phyloP scores from a whole-genome alignment of 2,797 vertebrate species.

The Glossophaga mutica region DNA sequence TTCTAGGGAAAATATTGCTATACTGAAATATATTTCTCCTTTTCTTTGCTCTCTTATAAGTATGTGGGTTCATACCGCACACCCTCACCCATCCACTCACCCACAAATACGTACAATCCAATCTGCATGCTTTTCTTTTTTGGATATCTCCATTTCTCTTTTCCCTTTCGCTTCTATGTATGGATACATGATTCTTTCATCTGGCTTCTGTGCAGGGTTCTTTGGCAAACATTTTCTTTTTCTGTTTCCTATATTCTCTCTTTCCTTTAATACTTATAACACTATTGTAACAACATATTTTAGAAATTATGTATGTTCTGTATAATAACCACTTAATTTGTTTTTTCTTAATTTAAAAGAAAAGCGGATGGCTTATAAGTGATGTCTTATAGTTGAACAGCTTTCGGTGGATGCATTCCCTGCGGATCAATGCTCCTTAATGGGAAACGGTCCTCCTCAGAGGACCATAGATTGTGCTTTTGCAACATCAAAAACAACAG shows the following conservation, averaged over 20 bases:
- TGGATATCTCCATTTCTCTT: not conserved
- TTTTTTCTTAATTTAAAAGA: not conserved
- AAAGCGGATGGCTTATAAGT: not conserved
- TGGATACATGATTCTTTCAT: not conserved
- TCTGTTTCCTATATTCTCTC: not conserved
- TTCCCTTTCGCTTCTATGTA: not conserved
- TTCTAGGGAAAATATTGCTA: not conserved
- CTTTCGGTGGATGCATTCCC: conserved; percentile 21
- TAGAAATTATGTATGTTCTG: not conserved
- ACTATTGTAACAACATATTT: not conserved
- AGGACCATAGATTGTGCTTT: not conserved
- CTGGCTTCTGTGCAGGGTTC: not conserved
- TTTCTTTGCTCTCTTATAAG: not conserved
- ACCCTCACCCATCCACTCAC: too few relatives aligned
- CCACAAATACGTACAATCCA: not conserved
- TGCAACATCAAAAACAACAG: conserved; percentile 6
- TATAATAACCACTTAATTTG: not conserved
- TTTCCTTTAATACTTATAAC: not conserved
- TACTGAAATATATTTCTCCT: not conserved
- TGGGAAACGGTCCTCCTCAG: not conserved
- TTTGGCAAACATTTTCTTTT: not conserved
- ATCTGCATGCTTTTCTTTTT: not conserved
- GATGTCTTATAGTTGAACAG: not conserved
- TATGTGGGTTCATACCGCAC: not conserved
- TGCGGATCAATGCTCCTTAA: not conserved